Base-by-base conservation (phyloP, 2,113 vertebrate genomes). In the Notarius quadriscutis region DNA sequence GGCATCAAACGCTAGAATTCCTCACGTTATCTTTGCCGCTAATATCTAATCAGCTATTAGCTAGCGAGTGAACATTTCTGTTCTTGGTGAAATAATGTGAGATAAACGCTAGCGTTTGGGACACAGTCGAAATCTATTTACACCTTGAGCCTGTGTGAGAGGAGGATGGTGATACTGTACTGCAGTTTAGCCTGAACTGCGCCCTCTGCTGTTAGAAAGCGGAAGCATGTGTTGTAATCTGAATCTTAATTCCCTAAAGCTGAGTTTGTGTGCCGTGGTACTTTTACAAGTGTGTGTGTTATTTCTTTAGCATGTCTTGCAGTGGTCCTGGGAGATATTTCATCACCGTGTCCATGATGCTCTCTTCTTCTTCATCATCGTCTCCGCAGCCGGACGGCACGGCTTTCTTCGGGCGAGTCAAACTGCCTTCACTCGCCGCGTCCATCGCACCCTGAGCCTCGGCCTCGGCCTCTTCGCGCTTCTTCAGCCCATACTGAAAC, bases 281-380 rank as follows among this genome's bases (percentile, higher is more conserved):
- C 15, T 15, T 48, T 25, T 34, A 30, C 51, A 18, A 20, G 51
- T 41, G 53, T 75, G 60, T 89, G 20, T 82, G 91, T 95, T 98
- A 99, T 96, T 99, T 99, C 96, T 98, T 99, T 92, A 99, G 97
- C 97, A 99, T 99, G 95, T 99, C 98, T 93, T 99, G 98, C 91
- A 99, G 96, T 0, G 98, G 98, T 75, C 98, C 98, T 0, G 98
- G 98, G 92, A 99, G 97, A 93, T 98, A 99, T 92, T 99, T 99
- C 95, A 99, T 98, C 93, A 99, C 96, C 69, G 97, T 98, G 95
- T 99, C 98, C 93, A 99, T 96, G 96, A 99, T 99, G 96, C 98
- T 98, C 88, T 98, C 98, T 83, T 98, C 98, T 82, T 99, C 97
- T 5, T 97, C 98, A n/a, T 95, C 95, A 4, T 96, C 95, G 17